Percentiles rank a stretch among this genome's conserved stretches.
phyloP scores from a whole-genome alignment of 1,140 invertebrate species.

The Papilio polytes region DNA sequence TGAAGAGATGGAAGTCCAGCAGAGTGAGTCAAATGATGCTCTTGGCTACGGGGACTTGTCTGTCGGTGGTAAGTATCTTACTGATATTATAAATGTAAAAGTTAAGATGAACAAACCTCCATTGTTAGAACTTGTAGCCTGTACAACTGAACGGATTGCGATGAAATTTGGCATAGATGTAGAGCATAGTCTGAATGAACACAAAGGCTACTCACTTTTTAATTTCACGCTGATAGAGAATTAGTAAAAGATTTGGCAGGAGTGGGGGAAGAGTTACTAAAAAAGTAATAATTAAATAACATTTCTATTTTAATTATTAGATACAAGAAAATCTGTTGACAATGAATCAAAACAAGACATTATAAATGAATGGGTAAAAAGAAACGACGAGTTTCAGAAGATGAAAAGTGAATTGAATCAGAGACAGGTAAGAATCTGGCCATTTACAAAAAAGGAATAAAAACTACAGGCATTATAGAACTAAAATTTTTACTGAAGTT shows the following conservation, averaged over 20 bases:
- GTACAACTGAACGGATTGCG: no score
- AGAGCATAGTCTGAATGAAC: no score
- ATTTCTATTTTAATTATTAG: background rate
- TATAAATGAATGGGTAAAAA: constrained; percentile 64
- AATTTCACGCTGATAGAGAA: no score
- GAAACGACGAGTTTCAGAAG: constrained; percentile 61
- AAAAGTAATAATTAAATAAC: background rate
- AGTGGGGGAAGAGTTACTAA: background rate
- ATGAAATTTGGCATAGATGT: no score
- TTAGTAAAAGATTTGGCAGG: background rate
- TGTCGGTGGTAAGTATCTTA: constrained; percentile 33
- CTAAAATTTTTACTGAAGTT: background rate
- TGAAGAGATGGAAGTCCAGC: constrained; percentile 60
- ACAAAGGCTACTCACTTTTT: no score
- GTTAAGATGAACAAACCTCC: no score
- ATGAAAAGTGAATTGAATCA: constrained; percentile 65
- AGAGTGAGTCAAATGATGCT: constrained; percentile 46
- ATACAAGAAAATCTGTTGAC: constrained; percentile 35
- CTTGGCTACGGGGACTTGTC: constrained; percentile 32
- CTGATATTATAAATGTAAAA: no score
- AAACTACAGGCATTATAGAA: background rate
- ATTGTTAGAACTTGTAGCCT: no score
- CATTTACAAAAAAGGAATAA: background rate
- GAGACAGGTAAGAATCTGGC: constrained; percentile 57
- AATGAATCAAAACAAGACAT: constrained; percentile 51